These are phyloP conservation scores for Columba janthina DNA, from an alignment of 2,113 vertebrate species.

Conservation along the genomic window DNA sequence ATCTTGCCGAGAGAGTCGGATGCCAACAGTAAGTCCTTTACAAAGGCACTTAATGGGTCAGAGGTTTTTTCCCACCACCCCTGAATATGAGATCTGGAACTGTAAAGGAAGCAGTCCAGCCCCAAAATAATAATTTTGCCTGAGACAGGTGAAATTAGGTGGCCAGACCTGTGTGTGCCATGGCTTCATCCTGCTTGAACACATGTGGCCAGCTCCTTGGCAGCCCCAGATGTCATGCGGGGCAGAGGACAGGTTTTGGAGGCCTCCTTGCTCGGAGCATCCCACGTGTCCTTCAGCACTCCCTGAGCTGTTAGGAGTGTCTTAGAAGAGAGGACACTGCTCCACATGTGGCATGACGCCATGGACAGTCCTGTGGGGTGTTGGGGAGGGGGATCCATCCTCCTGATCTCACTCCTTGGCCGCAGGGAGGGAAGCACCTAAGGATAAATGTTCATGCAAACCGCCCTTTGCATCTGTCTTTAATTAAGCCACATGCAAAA, in stretches of 20 bases:
- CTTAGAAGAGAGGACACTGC: neutral
- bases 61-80: neutral
- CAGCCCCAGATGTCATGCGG: neutral
- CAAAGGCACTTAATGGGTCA: neutral
- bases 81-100: neutral
- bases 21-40: neutral
- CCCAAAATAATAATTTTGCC: neutral
- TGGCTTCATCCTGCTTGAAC: neutral
- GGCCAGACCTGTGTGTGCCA: accelerated
- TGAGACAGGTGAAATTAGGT: neutral
- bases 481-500: neutral
- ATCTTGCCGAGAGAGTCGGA: neutral
- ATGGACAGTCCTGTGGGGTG: neutral
- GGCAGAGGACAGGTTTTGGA: neutral
- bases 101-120: neutral
- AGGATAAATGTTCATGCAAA: neutral
- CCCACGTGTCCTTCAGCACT: neutral
- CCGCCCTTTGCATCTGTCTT: neutral
- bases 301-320: neutral
- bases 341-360: neutral
- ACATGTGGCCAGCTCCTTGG: neutral
- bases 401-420: neutral
- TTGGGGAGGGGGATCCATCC: neutral
- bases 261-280: neutral
- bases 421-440: neutral